Percentiles rank a stretch among this genome's conserved stretches.
These are phyloP conservation scores for Chrysogorgia sp. DNA, from an alignment of 92 coral and sea anemone species.

Conservation along the genomic window DNA sequence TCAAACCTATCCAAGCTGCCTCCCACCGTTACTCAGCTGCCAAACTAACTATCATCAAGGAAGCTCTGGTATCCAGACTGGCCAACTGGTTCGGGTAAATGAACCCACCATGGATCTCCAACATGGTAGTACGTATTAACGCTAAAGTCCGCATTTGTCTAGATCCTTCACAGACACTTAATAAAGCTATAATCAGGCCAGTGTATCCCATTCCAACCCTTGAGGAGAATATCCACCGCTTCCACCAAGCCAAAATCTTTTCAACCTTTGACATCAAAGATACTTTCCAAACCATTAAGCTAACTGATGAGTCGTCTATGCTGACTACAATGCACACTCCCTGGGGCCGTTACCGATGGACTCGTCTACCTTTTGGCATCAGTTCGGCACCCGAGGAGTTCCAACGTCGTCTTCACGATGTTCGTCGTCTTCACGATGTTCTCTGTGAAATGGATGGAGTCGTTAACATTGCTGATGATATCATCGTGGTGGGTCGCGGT, in stretches of 20 bases:
- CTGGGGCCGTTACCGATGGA: constrained; percentile 67
- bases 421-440: too few species aligned
- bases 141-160: constrained; percentile 58
- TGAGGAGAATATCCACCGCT: constrained; percentile 61
- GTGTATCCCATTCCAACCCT: constrained; percentile 63
- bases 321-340: constrained; percentile 68
- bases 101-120: constrained; percentile 60
- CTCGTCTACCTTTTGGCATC: too few species aligned
- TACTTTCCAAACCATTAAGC: constrained; percentile 50
- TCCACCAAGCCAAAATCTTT: constrained; percentile 62
- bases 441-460: too few species aligned
- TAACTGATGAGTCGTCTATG: constrained; percentile 48
- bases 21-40: constrained; percentile 67
- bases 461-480: too few species aligned
- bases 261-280: constrained; percentile 66
- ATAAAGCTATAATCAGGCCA: constrained; percentile 58
- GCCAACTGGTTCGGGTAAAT: constrained; percentile 51
- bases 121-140: constrained; percentile 54
- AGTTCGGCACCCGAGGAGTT: too few species aligned
- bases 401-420: too few species aligned
- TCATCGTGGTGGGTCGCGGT: too few species aligned
- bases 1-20: constrained; percentile 61
- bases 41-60: constrained; percentile 56
- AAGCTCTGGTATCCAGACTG: constrained; percentile 54
- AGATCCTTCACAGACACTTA: constrained; percentile 65